Evolutionary conservation across 2,797 vertebrate species (phyloP).

Genomic region (Oreochromis grahami): DNA sequence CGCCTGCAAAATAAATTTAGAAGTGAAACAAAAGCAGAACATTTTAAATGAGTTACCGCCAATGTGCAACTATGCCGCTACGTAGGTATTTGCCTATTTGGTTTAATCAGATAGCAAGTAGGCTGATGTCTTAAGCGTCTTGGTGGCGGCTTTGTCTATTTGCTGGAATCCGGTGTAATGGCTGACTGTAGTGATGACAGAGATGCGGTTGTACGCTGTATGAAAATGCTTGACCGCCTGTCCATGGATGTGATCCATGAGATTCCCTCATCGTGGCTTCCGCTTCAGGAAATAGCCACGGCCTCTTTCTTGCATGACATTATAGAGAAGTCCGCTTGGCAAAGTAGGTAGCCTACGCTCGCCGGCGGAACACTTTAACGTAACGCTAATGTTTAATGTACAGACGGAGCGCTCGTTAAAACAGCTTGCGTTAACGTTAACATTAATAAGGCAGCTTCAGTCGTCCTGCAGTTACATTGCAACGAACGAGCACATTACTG

Average conservation of each 20-base stretch:
- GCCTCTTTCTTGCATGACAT: constrained; percentile 6
- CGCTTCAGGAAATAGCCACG: constrained; percentile 24
- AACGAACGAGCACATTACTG: neutral
- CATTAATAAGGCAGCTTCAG: neutral
- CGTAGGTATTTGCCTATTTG: neutral
- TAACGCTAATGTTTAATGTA: neutral
- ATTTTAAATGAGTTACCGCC: neutral
- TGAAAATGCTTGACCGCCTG: neutral
- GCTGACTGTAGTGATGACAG: constrained; percentile 52
- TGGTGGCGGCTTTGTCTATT: constrained; percentile 56
- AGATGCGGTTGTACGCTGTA: constrained; percentile 1
- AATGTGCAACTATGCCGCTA: rapidly evolving
- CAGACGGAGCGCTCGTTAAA: neutral
- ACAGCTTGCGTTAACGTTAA: neutral
- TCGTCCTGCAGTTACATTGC: neutral
- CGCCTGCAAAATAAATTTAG: constrained; percentile 28
- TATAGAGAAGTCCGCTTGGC: neutral
- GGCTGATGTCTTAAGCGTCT: neutral
- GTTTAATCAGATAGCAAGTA: neutral
- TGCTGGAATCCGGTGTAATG: constrained; percentile 64
- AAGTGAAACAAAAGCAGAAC: neutral
- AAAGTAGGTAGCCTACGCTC: neutral
- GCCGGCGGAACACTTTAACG: neutral
- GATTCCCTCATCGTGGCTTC: constrained; percentile 31
- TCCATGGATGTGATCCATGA: neutral